phyloP scores from a whole-genome alignment of 1,140 invertebrate species.

The Brachionus asplanchnoidis region DNA sequence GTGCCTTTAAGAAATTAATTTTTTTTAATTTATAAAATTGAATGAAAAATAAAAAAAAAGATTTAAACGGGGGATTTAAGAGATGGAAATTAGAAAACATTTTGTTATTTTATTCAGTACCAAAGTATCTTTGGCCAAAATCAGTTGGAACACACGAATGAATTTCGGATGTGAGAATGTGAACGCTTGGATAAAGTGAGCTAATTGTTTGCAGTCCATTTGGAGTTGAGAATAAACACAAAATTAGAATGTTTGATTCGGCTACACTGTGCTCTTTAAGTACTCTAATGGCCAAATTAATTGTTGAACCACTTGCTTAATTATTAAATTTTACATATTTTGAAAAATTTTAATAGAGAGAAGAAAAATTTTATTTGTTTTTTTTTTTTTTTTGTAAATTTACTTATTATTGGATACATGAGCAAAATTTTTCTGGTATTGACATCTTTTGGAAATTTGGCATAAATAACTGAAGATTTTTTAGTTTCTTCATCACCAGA shows the following conservation, averaged over 20 bases:
- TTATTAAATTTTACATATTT: background rate
- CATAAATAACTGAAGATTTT: constrained; percentile 91
- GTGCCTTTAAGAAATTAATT: background rate
- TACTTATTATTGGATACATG: constrained; percentile 96
- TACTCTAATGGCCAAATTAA: constrained; percentile 84
- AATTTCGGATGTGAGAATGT: constrained; percentile 22
- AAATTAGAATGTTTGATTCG: constrained; percentile 86
- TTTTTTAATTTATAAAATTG: background rate
- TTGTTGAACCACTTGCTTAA: constrained; percentile 80
- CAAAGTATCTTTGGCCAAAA: constrained; percentile 41
- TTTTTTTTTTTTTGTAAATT: constrained; percentile 48
- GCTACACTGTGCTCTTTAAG: constrained; percentile 84
- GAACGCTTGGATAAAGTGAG: background rate
- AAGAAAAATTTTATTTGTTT: background rate
- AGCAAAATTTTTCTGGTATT: constrained; percentile 78
- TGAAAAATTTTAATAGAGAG: background rate
- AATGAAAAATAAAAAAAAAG: background rate
- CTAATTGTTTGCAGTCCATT: constrained; percentile 50
- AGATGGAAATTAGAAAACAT: background rate
- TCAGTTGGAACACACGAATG: constrained; percentile 14
- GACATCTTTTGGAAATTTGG: constrained; percentile 94
- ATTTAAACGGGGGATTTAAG: background rate
- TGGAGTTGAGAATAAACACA: constrained; percentile 93
- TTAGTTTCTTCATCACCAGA: constrained; percentile 84
- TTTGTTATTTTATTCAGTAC: constrained; percentile 14